Conservation (phyloP, 2,113 vertebrate genomes). For the Oriolus oriolus region DNA sequence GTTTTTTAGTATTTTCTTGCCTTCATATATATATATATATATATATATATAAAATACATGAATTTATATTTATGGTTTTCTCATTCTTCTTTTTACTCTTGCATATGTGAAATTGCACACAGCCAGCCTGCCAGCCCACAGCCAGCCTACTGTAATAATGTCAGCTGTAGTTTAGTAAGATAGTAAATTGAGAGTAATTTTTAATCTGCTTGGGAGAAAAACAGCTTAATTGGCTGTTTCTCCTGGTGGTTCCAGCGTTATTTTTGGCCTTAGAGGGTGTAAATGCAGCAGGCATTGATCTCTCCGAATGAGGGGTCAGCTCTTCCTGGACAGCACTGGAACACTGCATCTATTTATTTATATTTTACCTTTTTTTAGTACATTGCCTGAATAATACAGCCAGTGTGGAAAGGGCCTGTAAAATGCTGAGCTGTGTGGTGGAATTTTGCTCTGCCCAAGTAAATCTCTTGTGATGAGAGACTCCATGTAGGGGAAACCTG, state of each 20-base stretch:
- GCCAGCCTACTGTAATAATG: not conserved
- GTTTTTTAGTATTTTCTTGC: not conserved
- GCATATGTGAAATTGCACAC: not conserved
- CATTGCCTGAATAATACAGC: not conserved
- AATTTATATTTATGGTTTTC: not conserved
- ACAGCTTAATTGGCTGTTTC: not conserved
- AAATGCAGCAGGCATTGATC: not conserved
- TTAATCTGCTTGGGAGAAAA: not conserved
- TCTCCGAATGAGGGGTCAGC: not conserved
- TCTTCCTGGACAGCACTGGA: not conserved
- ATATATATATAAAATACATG: not conserved
- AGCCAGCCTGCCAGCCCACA: not conserved
- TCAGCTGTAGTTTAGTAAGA: not conserved
- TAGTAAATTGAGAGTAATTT: not conserved
- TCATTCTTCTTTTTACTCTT: not conserved
- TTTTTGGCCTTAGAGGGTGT: not conserved
- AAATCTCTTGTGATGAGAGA: not conserved
- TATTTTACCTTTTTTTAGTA: not conserved
- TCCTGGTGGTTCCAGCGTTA: not conserved
- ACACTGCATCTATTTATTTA: not conserved
- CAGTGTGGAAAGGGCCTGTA: not conserved
- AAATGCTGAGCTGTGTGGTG: not conserved
- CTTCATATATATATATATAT: not conserved
- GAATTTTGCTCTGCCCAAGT: not conserved
- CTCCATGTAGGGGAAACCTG: not conserved